Evolutionary conservation across 2,888 invertebrate species (phyloP), one percentile per base, ranked within the genome.

Genomic region (Trachelus tabidus): DNA sequence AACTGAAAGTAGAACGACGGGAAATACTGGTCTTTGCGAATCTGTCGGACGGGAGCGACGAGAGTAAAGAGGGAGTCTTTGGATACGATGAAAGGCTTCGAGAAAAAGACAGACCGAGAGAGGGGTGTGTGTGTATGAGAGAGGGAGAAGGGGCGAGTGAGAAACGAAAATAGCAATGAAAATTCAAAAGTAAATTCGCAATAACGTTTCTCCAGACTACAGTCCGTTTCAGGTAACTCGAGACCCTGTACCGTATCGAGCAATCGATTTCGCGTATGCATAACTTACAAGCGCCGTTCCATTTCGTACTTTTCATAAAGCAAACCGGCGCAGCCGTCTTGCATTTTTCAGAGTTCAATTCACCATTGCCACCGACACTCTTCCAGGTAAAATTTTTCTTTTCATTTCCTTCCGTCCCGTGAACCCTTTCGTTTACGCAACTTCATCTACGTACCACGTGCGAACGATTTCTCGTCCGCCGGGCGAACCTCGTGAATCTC

Each of bases 1-100:
- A 56, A 56, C 23, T 34, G 74, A 74, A 74, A 74, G 74, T 74
- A 74, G 35, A 74, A 34, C 74, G 74, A 56, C 40, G 6, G 15
- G 15, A 15, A 4, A 15, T 40, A 15, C 40, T 15, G 15, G 15
- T 15, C 40, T 40, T 15, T 40, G 15, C 40, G 15, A 40, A 40
- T 40, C 15, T 40, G 40, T 15, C 15, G 40, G 15, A 15, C 15
- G 15, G 15, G 40, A 40, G 4, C 6, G 40, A 40, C 40, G 15
- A 6, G 15, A 40, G 40, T 15, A 15, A 40, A 40, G 40, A 40
- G 40, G 2, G 40, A 40, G 40, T 40, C 4, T 1, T 15, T 0
- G 6, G 6, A 40, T 40, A 40, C 15, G 40, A 15, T 40, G 6
- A 40, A 40, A 40, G 40, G 40, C 40, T 40, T 37, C 12, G 37